These are phyloP conservation scores for Graptemys geographica DNA, from an alignment of 2,797 vertebrate genomes.

Conservation along the genomic window DNA sequence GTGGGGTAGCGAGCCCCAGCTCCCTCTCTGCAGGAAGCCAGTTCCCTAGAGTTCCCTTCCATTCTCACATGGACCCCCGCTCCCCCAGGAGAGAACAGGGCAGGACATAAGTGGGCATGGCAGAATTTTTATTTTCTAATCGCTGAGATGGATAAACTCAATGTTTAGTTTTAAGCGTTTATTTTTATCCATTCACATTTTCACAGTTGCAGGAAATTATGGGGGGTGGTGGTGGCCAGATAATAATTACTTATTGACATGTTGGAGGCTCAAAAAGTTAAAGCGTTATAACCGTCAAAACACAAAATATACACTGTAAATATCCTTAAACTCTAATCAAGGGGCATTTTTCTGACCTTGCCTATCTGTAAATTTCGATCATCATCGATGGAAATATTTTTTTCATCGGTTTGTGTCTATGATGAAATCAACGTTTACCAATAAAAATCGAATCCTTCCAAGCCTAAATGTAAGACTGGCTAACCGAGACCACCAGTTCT, in stretches of 20 bases:
- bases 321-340: neutral
- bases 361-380: neutral
- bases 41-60: neutral
- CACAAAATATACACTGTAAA: neutral
- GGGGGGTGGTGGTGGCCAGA: accelerated
- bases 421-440: neutral
- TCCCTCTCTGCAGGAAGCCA: neutral
- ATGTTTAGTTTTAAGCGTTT: neutral
- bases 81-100: neutral
- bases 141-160: neutral
- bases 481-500: neutral
- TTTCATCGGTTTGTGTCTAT: neutral
- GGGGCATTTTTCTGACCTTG: neutral
- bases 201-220: neutral
- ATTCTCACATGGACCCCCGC: neutral
- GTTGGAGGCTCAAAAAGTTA: neutral
- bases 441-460: neutral
- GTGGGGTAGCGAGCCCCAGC: neutral
- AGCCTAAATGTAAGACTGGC: neutral
- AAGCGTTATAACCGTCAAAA: neutral
- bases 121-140: neutral
- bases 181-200: neutral
- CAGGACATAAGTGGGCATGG: neutral
- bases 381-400: neutral
- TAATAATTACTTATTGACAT: neutral